Percentiles rank a stretch among this genome's conserved stretches.
These are phyloP conservation scores for Garrulus glandarius DNA, from an alignment of 2,797 vertebrate genomes.

Conservation along the genomic window DNA sequence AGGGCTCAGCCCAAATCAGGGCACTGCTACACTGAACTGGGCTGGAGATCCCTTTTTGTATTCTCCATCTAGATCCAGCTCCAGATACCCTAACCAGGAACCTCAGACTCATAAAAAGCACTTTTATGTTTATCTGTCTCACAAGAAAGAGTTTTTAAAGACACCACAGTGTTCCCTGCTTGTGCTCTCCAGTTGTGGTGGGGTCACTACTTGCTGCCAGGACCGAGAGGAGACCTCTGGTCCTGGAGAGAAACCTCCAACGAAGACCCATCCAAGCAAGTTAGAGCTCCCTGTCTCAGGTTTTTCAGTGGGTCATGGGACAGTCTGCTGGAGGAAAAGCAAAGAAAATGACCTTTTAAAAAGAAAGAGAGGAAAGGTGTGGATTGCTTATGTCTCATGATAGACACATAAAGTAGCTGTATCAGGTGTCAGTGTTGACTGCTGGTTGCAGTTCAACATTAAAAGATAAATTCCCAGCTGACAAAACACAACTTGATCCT, in stretches of 20 bases:
- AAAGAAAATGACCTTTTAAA: not conserved
- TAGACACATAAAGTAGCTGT: not conserved
- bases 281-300: not conserved
- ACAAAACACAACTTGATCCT: not conserved
- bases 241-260: not conserved
- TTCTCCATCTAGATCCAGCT: not conserved
- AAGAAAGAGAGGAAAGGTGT: not conserved
- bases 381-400: not conserved
- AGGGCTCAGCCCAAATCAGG: not conserved
- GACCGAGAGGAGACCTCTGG: not conserved
- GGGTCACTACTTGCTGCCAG: not conserved
- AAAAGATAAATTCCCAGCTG: slow-evolving; percentile 18
- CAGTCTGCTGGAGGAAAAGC: not conserved
- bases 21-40: accelerated
- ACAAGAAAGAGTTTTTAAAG: not conserved
- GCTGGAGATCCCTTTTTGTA: not conserved
- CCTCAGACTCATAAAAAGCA: not conserved
- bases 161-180: not conserved
- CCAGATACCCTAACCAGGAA: not conserved
- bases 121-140: not conserved
- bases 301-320: not conserved
- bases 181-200: not conserved
- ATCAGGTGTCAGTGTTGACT: not conserved
- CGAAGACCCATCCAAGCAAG: not conserved
- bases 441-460: not conserved